phyloP scores from a whole-genome alignment of 1,140 invertebrate species.

The Nymphalis io region DNA sequence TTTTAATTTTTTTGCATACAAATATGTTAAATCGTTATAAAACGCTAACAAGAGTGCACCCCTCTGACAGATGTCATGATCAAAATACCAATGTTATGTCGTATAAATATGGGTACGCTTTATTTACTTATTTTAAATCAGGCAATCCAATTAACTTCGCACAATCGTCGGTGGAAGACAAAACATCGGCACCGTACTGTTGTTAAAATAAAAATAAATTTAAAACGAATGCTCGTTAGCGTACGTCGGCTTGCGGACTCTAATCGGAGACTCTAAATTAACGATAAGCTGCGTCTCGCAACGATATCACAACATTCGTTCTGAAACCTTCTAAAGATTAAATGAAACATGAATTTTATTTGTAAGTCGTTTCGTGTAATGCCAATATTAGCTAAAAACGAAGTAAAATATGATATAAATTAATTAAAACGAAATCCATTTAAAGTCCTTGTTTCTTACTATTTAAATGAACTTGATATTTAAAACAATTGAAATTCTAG shows the following conservation, averaged over 20 bases:
- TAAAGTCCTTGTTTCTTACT: no score
- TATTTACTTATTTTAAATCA: slow-evolving; percentile 49
- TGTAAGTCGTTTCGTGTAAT: slow-evolving; percentile 54
- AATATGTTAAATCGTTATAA: neutral
- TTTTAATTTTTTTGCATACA: slow-evolving; percentile 13
- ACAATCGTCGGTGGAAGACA: slow-evolving; percentile 68
- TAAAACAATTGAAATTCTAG: no score
- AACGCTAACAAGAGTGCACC: slow-evolving; percentile 1
- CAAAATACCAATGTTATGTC: slow-evolving; percentile 24
- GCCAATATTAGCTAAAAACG: neutral
- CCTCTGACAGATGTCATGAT: slow-evolving; percentile 31
- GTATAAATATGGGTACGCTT: slow-evolving; percentile 35
- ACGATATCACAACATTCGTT: slow-evolving; percentile 75
- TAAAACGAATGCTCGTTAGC: slow-evolving; percentile 75
- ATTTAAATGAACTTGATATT: no score
- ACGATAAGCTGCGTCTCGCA: slow-evolving; percentile 71
- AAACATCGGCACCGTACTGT: slow-evolving; percentile 70
- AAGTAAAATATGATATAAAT: neutral
- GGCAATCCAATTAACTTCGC: slow-evolving; percentile 73
- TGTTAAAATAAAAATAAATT: slow-evolving; percentile 76
- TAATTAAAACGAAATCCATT: neutral
- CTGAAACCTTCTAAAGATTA: slow-evolving; percentile 72
- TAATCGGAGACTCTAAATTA: slow-evolving; percentile 78
- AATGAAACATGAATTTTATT: slow-evolving; percentile 67
- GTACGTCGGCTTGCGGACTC: slow-evolving; percentile 67